Conservation (phyloP, 2,888 invertebrate species). For the Allophyes oxyacanthae region DNA sequence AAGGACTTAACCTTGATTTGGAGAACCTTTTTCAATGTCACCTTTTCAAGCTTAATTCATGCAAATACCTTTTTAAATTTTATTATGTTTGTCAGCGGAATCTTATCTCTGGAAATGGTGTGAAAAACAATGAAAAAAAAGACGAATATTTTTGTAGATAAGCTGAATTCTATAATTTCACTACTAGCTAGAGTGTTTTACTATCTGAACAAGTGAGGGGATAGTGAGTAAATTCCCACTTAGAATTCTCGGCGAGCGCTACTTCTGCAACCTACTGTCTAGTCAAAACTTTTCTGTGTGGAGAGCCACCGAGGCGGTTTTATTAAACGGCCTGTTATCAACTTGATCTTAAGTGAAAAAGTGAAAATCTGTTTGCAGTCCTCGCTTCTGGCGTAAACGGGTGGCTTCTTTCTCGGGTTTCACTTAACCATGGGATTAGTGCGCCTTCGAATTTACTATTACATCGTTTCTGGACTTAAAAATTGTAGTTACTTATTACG, state of each 20-base stretch:
- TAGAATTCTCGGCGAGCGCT: conserved; percentile 62
- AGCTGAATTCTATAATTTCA: too few species aligned
- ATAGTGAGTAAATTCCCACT: conserved; percentile 49
- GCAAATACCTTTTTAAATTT: conserved; percentile 30
- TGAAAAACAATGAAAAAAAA: conserved; percentile 14
- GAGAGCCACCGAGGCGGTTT: conserved; percentile 60
- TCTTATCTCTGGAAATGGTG: conserved; percentile 23
- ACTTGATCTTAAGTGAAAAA: conserved; percentile 59
- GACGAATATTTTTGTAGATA: conserved; percentile 16
- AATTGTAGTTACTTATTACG: not conserved
- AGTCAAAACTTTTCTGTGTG: conserved; percentile 67
- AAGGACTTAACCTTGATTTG: conserved; percentile 30
- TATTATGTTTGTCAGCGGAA: conserved; percentile 28
- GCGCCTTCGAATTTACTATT: not conserved
- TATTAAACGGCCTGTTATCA: conserved; percentile 65
- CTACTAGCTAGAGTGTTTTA: conserved; percentile 14
- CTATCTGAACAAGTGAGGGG: conserved; percentile 18
- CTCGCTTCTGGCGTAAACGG: conserved; percentile 14
- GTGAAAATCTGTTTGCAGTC: conserved; percentile 49
- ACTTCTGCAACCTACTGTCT: conserved; percentile 64
- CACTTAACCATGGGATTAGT: conserved; percentile 10
- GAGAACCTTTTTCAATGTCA: conserved; percentile 25
- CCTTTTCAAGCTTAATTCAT: conserved; percentile 22
- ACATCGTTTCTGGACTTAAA: not conserved
- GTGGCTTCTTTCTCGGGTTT: conserved; percentile 14